These are phyloP conservation scores for Tokudaia tokunoshimensis DNA, from an alignment of 2,797 vertebrate genomes.

Conservation along the genomic window DNA sequence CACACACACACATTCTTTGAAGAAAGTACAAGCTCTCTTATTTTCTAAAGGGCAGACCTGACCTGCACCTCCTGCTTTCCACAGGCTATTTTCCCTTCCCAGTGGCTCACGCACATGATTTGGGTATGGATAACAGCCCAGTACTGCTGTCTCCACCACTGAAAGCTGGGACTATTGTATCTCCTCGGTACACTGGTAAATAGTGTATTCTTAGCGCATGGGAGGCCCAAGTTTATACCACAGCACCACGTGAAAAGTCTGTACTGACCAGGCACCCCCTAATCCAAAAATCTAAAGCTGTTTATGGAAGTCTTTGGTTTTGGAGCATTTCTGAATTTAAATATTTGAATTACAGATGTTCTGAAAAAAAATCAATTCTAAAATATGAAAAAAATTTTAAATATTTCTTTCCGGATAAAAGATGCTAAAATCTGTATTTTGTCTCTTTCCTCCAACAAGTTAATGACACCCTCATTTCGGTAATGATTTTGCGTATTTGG, in stretches of 20 bases:
- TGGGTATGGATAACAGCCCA: neutral
- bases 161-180: too few relatives aligned
- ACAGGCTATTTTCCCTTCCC: neutral
- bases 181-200: neutral
- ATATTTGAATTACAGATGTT: neutral
- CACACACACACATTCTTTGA: neutral
- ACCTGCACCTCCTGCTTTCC: neutral
- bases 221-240: neutral
- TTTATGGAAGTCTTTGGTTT: neutral
- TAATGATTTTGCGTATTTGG: neutral
- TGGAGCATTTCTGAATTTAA: neutral
- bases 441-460: neutral
- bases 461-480: conserved; percentile 27
- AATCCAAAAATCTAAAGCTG: neutral
- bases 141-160: rapidly evolving
- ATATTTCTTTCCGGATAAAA: neutral
- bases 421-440: neutral
- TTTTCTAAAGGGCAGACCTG: neutral
- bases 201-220: neutral
- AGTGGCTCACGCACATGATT: rapidly evolving
- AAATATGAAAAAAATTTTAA: neutral
- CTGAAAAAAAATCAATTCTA: neutral
- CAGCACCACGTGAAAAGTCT: neutral
- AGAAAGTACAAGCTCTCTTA: neutral
- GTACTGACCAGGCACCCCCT: neutral